Evolutionary conservation across 2,888 invertebrate genomes (phyloP).

Genomic region (Branchipolynoe longqiensis): DNA sequence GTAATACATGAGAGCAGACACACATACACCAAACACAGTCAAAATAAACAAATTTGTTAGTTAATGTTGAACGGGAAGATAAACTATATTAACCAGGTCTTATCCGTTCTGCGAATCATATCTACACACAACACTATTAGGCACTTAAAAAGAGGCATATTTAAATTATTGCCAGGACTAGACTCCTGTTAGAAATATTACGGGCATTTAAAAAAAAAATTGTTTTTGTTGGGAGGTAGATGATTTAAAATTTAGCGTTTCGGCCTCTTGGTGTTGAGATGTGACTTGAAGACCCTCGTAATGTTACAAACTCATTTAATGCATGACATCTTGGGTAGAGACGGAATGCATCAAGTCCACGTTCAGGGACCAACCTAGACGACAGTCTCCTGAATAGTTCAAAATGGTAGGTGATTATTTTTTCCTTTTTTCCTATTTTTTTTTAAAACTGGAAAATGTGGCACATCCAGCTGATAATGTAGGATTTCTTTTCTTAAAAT

Average conservation of each 20-base stretch:
- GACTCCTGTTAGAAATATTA: slow-evolving; percentile 36
- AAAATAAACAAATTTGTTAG: background rate
- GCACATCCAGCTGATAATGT: slow-evolving; percentile 39
- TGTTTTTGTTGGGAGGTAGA: background rate
- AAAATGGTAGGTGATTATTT: background rate
- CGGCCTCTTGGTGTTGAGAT: slow-evolving; percentile 30
- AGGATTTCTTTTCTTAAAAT: slow-evolving; percentile 7
- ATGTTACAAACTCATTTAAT: background rate
- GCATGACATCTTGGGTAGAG: background rate
- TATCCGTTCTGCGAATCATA: no score
- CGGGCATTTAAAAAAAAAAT: no score
- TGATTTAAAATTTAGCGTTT: background rate
- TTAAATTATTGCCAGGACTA: no score
- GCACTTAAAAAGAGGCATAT: no score
- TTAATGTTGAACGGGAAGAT: no score
- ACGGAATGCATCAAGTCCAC: background rate
- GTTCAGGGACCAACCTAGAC: slow-evolving; percentile 3
- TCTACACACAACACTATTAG: background rate
- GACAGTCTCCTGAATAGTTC: background rate
- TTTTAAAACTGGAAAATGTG: background rate
- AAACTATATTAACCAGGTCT: no score
- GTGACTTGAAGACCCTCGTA: background rate
- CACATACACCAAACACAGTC: slow-evolving; percentile 23
- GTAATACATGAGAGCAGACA: background rate
- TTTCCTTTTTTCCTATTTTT: no score